These are phyloP conservation scores for Apantesis nais DNA, from an alignment of 2,888 invertebrate genomes.

Conservation along the genomic window DNA sequence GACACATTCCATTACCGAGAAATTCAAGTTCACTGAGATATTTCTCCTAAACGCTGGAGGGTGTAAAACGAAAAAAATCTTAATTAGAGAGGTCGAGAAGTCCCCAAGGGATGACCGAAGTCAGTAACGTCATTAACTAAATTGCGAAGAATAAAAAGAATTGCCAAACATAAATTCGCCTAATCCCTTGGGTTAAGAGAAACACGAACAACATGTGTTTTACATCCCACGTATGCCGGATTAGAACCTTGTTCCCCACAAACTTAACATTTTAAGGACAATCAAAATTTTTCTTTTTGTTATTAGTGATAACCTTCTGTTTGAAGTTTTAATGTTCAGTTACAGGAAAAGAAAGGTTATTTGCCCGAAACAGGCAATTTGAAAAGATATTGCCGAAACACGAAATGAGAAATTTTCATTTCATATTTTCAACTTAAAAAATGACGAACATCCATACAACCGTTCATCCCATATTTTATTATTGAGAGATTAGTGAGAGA, in stretches of 20 bases:
- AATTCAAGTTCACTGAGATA: background rate
- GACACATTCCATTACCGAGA: background rate
- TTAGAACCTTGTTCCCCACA: background rate
- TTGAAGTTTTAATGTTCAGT: no score
- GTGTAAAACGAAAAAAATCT: constrained; percentile 7
- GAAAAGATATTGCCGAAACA: no score
- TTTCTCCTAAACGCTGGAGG: background rate
- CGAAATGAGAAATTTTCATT: no score
- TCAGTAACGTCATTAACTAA: constrained; percentile 10
- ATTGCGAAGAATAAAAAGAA: constrained; percentile 15
- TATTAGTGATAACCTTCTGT: background rate
- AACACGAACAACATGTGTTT: background rate
- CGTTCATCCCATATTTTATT: no score
- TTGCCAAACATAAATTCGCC: constrained; percentile 7
- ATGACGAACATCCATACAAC: no score
- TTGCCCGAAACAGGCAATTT: no score
- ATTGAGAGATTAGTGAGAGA: no score
- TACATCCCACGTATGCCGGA: no score
- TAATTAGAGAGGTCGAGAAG: constrained; percentile 9
- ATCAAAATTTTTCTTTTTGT: background rate
- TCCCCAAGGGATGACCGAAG: constrained; percentile 12
- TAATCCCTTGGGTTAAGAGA: background rate
- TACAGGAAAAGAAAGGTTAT: no score
- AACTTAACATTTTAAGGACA: background rate
- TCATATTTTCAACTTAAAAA: no score